Evolutionary conservation across 1,140 invertebrate genomes (phyloP).

Genomic region (Achatina immaculata): DNA sequence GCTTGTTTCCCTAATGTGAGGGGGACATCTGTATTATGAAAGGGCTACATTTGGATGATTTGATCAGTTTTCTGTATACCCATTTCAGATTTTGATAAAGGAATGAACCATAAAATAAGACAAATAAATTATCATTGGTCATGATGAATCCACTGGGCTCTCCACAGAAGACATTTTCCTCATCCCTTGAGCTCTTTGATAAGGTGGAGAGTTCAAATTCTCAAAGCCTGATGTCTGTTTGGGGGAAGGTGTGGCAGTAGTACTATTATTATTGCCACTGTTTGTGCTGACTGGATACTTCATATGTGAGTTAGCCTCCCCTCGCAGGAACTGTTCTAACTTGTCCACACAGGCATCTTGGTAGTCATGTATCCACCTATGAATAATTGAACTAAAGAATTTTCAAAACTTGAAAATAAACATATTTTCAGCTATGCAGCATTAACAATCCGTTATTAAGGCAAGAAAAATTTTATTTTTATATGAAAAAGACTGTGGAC

Average conservation of each 20-base stretch:
- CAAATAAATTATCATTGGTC: not conserved
- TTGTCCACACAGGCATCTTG: constrained; percentile 99
- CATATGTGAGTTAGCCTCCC: constrained; percentile 41
- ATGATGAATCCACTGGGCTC: constrained; percentile 18
- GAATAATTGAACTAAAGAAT: constrained; percentile 4
- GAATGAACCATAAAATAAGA: not conserved
- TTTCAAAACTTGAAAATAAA: no score
- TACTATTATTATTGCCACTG: not conserved
- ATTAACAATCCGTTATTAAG: no score
- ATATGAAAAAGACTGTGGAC: no score
- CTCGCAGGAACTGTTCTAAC: constrained; percentile 80
- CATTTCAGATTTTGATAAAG: not conserved
- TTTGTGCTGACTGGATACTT: constrained; percentile 10
- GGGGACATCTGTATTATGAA: no score
- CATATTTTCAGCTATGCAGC: no score
- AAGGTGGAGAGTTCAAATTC: constrained; percentile 28
- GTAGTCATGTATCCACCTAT: constrained; percentile 98
- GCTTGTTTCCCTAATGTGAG: no score
- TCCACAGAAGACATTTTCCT: constrained; percentile 18
- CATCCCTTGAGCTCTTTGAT: constrained; percentile 31
- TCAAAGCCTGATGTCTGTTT: constrained; percentile 18
- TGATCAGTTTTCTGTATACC: no score
- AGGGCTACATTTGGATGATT: no score
- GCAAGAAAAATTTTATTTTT: no score
- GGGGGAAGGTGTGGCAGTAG: not conserved